Percentiles rank a stretch among this genome's conserved stretches.
phyloP scores from a whole-genome alignment of 1,140 invertebrate species.

The Camponotus floridanus region DNA sequence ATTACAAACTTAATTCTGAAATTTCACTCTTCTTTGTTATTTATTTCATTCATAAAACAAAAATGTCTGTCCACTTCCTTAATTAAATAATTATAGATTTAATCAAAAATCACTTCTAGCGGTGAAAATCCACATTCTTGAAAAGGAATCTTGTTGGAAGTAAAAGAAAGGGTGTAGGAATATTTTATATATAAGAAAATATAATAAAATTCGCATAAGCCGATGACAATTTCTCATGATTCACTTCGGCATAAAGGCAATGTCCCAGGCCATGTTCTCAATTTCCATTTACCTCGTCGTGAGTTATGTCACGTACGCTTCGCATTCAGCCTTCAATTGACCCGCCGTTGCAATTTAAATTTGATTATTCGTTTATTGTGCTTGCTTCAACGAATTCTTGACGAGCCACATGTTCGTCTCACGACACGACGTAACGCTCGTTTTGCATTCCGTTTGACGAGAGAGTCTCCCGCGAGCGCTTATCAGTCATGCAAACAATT shows the following conservation, averaged over 20 bases:
- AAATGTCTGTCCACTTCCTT: neutral
- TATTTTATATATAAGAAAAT: neutral
- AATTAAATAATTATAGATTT: neutral
- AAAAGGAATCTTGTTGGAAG: neutral
- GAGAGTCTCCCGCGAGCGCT: neutral
- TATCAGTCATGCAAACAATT: constrained; percentile 41
- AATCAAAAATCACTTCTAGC: neutral
- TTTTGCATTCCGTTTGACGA: neutral
- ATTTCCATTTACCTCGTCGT: neutral
- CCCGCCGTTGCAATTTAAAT: constrained; percentile 19
- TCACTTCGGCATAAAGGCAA: neutral
- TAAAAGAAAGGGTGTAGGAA: neutral
- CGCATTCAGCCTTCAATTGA: neutral
- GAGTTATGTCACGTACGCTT: constrained; percentile 13
- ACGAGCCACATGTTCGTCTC: neutral
- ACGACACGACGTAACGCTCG: neutral
- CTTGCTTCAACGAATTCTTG: neutral
- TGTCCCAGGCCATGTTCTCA: neutral
- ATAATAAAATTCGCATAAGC: constrained; percentile 1
- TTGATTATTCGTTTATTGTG: constrained; percentile 30
- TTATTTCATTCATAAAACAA: neutral
- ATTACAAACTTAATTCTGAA: neutral
- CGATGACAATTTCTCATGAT: constrained; percentile 2
- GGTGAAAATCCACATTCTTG: neutral
- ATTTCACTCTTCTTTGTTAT: neutral